Evolutionary conservation across 2,113 vertebrate species (phyloP), one percentile per base, ranked within the genome.

Genomic region (Odobenus rosmarus): DNA sequence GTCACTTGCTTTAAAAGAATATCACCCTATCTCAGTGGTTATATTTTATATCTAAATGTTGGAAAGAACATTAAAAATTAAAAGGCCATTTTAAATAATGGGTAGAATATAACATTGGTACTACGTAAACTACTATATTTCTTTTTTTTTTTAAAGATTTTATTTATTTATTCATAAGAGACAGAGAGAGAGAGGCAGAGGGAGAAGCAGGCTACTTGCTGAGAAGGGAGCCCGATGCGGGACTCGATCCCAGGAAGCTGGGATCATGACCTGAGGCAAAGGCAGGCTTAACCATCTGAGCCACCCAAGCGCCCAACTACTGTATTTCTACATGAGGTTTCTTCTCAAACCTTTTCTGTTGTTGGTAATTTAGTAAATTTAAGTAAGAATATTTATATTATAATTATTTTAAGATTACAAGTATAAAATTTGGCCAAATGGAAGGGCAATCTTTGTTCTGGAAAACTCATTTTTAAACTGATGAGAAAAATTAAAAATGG

Each of bases 41-140:
- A 11, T 8, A 77, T 89, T 93, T 95, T 91, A 26, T 88, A 81
- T 67, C 9, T 55, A 91, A 83, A 95, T 76, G 4, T 81, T 93
- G 42, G 21, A 53, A 83, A 90, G 46, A 33, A 1, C 15, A 74
- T 77, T 77, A 77, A 49, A 49, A 77, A 49, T 77, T 77, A 49
- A 77, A 77, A 10, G 26, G 26, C 0, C 16, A 90, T 82, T 97
- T 82, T 71, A 85, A 88, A 36, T 71, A 49, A 28, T 39, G 7
- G 42, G 18, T 55, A 64, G 76, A 76, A 79, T 46, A 26, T 11
- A 76, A 1, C 0, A 51, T 9, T 24, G 1, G 2, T 92, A 1
- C 3, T 61, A 33, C 42, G 19, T 46, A 53, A 95, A 79, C 36
- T 55, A 46, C 19, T 62, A 0, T 51, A 28, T 59, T 55, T 82